Base-by-base conservation (phyloP, 2,888 invertebrate genomes). In the Limnephilus marmoratus region DNA sequence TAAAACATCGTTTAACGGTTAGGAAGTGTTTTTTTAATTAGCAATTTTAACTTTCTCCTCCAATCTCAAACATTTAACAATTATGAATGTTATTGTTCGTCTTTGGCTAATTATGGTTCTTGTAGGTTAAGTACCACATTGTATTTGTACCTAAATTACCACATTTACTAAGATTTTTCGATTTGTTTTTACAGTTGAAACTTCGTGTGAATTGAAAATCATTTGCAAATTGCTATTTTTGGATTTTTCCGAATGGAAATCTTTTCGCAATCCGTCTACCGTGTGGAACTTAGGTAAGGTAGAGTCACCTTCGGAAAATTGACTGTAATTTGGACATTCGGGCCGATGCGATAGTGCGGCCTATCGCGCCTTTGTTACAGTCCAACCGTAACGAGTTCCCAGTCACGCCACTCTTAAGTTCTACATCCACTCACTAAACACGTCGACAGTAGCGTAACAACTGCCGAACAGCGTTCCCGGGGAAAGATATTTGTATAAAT, bases 311-410 rank as follows among this genome's bases (percentile, higher is more conserved):
- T 83, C 15, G 31, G 37, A 83, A 34, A 83, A 34, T 83, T 83
- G 31, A 83, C 37, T 83, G 37, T 83, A 83, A n/a, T 90, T 90
- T 83, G 49, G 53, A 29, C 31, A 41, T 81, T 24, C 41, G 53
- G 15, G 49, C 45, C 49, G 53, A 68, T 80, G 81, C 83, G 82
- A 83, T 83, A 68, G 31, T 53, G 24, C 53, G 53, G 53, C 85
- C n/a, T 90, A 85, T 90, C 53, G 53, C 85, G 88, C 45, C 91
- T 91, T 90, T 92, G 92, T 93, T 93, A 92, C 91, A 91, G 91
- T 81, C 91, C 90, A 92, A 93, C 87, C 93, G 93, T 92, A 93
- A 93, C 93, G 92, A 90, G 92, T 90, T 81, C 87, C 90, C 83
- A 91, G 93, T 93, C 93, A 93, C 93, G 93, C 93, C 88, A 93